phyloP scores from a whole-genome alignment of 2,797 vertebrate genomes.

The Triplophysa yarkandensis region DNA sequence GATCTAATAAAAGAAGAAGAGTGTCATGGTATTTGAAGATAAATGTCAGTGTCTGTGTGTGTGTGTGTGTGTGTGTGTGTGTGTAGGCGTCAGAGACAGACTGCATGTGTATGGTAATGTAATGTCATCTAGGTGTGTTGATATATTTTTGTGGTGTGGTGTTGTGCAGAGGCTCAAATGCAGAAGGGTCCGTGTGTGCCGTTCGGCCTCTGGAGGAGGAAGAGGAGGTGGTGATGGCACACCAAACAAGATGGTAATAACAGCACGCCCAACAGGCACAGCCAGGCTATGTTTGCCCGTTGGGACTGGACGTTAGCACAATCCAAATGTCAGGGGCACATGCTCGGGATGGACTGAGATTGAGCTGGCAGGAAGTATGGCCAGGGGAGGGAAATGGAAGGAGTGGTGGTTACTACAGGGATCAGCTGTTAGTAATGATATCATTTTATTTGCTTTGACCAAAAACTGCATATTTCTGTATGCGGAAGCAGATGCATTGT shows the following conservation, averaged over 20 bases:
- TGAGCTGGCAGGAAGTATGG: neutral
- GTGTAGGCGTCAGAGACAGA: slow-evolving; percentile 11
- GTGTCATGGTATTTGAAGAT: slow-evolving; percentile 53
- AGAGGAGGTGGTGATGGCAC: neutral
- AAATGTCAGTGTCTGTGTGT: slow-evolving; percentile 48
- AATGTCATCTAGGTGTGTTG: slow-evolving; percentile 49
- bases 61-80: slow-evolving; percentile 13
- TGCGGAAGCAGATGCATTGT: neutral
- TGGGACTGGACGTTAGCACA: slow-evolving; percentile 35
- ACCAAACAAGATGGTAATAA: slow-evolving; percentile 20
- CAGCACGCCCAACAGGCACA: neutral
- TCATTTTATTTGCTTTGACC: neutral
- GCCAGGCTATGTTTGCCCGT: slow-evolving; percentile 19
- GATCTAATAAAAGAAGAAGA: slow-evolving; percentile 48
- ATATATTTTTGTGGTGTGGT: slow-evolving; percentile 31
- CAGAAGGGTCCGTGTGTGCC: neutral
- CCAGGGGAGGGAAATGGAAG: neutral
- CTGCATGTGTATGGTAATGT: slow-evolving; percentile 30
- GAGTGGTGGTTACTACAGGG: slow-evolving; percentile 3
- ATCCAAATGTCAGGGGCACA: slow-evolving; percentile 44
- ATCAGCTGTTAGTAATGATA: neutral
- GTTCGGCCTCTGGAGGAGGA: slow-evolving; percentile 4
- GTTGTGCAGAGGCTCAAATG: neutral
- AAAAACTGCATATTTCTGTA: neutral
- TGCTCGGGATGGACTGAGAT: slow-evolving; percentile 10